These are phyloP conservation scores for Sclerodermus sp. DNA, from an alignment of 2,888 invertebrate genomes.

Conservation along the genomic window DNA sequence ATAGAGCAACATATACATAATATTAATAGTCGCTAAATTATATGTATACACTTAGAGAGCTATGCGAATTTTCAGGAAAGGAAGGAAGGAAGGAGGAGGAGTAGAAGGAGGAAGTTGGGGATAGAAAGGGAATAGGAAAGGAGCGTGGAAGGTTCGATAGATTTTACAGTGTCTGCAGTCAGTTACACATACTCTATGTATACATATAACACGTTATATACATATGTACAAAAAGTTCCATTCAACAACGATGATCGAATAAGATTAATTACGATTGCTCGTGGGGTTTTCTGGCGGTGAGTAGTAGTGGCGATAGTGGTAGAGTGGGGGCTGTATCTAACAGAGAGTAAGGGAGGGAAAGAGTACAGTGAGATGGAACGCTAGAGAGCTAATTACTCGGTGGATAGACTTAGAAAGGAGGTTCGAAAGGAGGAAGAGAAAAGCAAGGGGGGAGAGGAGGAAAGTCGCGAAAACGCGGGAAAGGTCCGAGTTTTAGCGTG, in stretches of 20 bases:
- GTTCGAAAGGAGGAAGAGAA: not conserved
- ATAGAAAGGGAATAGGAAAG: not conserved
- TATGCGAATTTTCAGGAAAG: slow-evolving; percentile 22
- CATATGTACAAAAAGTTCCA: slow-evolving; percentile 49
- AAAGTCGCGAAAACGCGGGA: slow-evolving; percentile 6
- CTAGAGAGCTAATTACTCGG: too few relatives aligned
- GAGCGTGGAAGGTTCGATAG: slow-evolving; percentile 8
- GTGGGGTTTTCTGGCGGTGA: slow-evolving; percentile 30
- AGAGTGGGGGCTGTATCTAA: too few relatives aligned
- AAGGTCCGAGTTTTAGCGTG: slow-evolving; percentile 49
- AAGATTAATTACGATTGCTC: slow-evolving; percentile 32
- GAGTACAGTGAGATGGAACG: not conserved
- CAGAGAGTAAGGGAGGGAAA: not conserved
- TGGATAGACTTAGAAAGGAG: too few relatives aligned
- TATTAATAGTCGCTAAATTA: slow-evolving; percentile 47
- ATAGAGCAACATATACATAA: slow-evolving; percentile 56
- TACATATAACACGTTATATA: slow-evolving; percentile 41
- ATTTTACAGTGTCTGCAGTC: slow-evolving; percentile 29
- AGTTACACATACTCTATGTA: slow-evolving; percentile 34
- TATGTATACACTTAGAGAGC: slow-evolving; percentile 36
- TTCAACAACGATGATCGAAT: slow-evolving; percentile 44
- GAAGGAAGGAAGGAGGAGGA: slow-evolving; percentile 7
- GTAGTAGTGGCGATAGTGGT: slow-evolving; percentile 10
- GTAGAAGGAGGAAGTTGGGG: slow-evolving; percentile 14
- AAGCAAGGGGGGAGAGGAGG: not conserved